phyloP scores from a whole-genome alignment of 2,113 vertebrate genomes.

The Percopsis transmontana region DNA sequence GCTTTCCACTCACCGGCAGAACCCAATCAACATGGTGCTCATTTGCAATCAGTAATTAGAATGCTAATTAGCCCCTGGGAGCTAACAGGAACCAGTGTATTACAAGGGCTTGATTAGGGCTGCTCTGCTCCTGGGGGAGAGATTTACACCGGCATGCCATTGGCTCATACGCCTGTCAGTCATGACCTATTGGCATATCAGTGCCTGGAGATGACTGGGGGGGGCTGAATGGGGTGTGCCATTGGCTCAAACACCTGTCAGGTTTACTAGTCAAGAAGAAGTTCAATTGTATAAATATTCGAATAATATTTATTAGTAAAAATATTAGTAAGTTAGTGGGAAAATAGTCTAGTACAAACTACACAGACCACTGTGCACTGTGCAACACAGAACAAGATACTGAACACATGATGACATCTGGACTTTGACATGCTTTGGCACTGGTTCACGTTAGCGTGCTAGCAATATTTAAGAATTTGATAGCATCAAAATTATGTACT shows the following conservation, averaged over 20 bases:
- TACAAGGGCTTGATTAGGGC: conserved; percentile 97
- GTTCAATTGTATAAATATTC: neutral
- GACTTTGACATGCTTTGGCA: too few species aligned
- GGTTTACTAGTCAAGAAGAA: neutral
- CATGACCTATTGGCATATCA: conserved; percentile 45
- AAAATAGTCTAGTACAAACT: neutral
- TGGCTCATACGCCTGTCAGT: conserved; percentile 67
- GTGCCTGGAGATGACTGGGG: conserved; percentile 6
- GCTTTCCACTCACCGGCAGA: conserved; percentile 67
- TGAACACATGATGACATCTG: too few species aligned
- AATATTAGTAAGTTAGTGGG: neutral
- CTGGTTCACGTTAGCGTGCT: too few species aligned
- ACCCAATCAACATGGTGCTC: conserved; percentile 80
- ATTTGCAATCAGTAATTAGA: conserved; percentile 99
- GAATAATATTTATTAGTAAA: neutral
- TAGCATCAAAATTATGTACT: too few species aligned
- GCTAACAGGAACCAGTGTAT: conserved; percentile 98
- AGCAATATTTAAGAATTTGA: too few species aligned
- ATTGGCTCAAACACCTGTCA: neutral
- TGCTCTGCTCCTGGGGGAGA: conserved; percentile 69
- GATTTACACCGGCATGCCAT: conserved; percentile 64
- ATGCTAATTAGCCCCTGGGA: conserved; percentile 98
- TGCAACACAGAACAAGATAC: too few species aligned
- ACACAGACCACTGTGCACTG: neutral
- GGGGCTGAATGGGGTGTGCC: conserved; percentile 30